Evolutionary conservation across 1,140 invertebrate species (phyloP).

Genomic region (Zaprionus vittiger): DNA sequence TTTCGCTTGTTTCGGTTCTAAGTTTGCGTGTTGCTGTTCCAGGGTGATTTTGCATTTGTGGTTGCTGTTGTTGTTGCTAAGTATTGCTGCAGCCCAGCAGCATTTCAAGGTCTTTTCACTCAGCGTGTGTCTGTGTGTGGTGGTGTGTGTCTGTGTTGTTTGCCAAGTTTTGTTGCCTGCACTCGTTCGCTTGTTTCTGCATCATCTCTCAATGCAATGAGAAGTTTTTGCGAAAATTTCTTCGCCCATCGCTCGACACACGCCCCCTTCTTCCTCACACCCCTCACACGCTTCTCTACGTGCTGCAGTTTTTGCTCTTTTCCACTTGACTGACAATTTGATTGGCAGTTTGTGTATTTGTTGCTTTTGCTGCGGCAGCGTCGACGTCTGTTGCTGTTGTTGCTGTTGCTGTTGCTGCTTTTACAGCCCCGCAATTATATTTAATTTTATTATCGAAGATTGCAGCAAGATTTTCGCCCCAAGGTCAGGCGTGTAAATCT

Average conservation of each 20-base stretch:
- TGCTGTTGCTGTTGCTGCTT: conserved; percentile 44
- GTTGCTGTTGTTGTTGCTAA: conserved; percentile 37
- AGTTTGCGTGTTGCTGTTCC: conserved; percentile 77
- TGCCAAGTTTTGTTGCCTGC: conserved; percentile 70
- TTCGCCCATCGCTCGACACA: conserved; percentile 52
- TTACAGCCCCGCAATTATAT: conserved; percentile 77
- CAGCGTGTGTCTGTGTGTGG: background rate
- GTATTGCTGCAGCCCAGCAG: conserved; percentile 51
- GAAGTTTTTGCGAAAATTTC: conserved; percentile 77
- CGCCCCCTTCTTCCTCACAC: conserved; percentile 9
- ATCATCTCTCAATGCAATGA: conserved; percentile 66
- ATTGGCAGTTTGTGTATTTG: conserved; percentile 76
- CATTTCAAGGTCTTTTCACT: conserved; percentile 78
- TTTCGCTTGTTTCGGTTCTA: conserved; percentile 76
- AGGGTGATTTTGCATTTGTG: conserved; percentile 77
- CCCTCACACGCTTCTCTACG: too few species aligned
- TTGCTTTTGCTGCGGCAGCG: conserved; percentile 42
- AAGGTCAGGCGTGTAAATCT: conserved; percentile 81
- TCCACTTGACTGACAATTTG: conserved; percentile 82
- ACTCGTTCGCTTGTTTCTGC: conserved; percentile 65
- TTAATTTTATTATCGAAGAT: conserved; percentile 83
- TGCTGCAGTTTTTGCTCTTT: conserved; percentile 79
- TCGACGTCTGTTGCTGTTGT: too few species aligned
- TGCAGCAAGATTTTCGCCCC: conserved; percentile 79
- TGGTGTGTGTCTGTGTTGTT: conserved; percentile 52